Base-by-base conservation (phyloP, 2,113 vertebrate species). In the Balaeniceps rex region DNA sequence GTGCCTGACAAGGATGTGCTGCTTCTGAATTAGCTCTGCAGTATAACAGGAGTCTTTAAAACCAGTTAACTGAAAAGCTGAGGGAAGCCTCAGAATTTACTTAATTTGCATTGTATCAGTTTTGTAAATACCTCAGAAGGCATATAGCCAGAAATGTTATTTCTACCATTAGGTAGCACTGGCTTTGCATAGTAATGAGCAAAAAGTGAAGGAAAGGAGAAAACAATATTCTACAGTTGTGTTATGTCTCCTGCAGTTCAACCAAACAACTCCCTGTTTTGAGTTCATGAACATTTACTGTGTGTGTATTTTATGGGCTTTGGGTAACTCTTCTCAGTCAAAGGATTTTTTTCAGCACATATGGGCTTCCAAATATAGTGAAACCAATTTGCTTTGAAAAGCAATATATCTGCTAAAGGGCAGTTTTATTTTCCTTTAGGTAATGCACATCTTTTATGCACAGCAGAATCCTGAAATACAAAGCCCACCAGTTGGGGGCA, bases 381-480 rank as follows among this genome's bases (percentile, higher is more conserved):
- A 89, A 94, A 93, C 60, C 16, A 63, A 93, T 96, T 96, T 98
- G 75, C 80, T 97, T 81, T 87, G 86, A 95, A 97, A 98, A 96
- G 86, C 84, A 98, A 96, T 97, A 68, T 89, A 97, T 98, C 81
- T 97, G 78, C 94, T 96, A 95, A 97, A 97, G 96, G 97, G 63
- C 83, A 97, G 58, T 80, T 97, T 97, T 94, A 92, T 97, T 98
- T 97, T 97, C 83, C 76, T 88, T 96, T 97, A 97, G 93, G 95
- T 98, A 97, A 94, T 84, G 91, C 64, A 96, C 94, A 97, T 96
- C 95, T 94, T 93, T 83, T 74, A 80, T 93, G 94, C 83, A 90
- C 85, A 97, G 77, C 94, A 89, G 74, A 91, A 93, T 96, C 57
- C 91, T 47, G 18, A 97, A 97, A 96, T 93, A 96, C 78, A 97